Conservation (phyloP, 2,113 vertebrate species). For the Cyphomyrus plagiostoma region DNA sequence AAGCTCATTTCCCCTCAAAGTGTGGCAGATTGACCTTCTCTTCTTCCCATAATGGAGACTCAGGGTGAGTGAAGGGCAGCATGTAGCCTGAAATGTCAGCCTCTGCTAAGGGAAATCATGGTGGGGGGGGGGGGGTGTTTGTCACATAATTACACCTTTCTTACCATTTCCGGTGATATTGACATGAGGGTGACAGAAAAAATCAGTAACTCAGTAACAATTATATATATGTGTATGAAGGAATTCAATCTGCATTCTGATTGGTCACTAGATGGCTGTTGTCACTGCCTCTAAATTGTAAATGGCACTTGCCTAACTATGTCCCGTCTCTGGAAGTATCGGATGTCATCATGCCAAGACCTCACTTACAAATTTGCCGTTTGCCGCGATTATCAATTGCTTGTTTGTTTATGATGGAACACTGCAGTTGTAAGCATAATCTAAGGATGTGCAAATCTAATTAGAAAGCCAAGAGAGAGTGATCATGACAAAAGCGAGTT, state of each 20-base stretch:
- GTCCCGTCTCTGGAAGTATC: background rate
- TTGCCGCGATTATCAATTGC: background rate
- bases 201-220: background rate
- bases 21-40: constrained; percentile 18
- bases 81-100: background rate
- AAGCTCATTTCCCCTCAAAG: constrained; percentile 3
- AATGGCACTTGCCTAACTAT: background rate
- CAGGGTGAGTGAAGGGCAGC: constrained; percentile 6
- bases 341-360: background rate
- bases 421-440: background rate
- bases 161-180: constrained; percentile 23
- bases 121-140: background rate
- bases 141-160: constrained; percentile 34
- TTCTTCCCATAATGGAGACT: constrained; percentile 15
- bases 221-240: background rate
- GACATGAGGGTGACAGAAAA: background rate
- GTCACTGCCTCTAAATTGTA: background rate
- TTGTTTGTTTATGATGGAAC: background rate
- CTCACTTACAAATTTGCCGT: background rate
- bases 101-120: background rate
- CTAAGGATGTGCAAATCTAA: background rate
- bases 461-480: background rate
- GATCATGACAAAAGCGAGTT: background rate
- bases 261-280: background rate
- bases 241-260: constrained; percentile 20